Evolutionary conservation across 2,888 invertebrate species (phyloP).

Genomic region (Hyalella azteca): DNA sequence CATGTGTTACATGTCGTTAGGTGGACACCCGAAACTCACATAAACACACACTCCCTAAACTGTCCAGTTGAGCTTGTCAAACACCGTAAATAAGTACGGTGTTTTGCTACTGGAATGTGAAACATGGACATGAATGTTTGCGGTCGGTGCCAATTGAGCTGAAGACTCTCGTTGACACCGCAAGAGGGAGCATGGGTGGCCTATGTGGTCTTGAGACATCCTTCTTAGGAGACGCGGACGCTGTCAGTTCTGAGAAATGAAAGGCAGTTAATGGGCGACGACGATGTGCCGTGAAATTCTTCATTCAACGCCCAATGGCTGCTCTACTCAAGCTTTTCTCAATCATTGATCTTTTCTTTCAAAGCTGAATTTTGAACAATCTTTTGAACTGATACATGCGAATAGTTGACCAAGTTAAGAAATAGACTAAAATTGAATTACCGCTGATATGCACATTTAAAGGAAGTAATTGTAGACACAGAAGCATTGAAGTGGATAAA

Average conservation of each 20-base stretch:
- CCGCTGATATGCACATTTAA: no score
- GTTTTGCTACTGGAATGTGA: conserved; percentile 20
- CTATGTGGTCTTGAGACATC: not conserved
- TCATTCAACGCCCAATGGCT: not conserved
- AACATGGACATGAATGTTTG: conserved; percentile 13
- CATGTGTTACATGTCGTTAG: not conserved
- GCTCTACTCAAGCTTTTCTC: no score
- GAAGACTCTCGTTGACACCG: not conserved
- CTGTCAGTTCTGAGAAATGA: not conserved
- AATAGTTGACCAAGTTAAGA: no score
- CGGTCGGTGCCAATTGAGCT: not conserved
- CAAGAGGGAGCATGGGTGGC: conserved; percentile 13
- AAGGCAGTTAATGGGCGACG: not conserved
- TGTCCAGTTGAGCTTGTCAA: not conserved
- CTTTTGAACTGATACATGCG: no score
- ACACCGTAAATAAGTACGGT: conserved; percentile 1
- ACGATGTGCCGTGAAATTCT: not conserved
- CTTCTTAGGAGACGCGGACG: not conserved
- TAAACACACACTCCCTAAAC: conserved; percentile 1
- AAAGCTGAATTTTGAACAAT: no score
- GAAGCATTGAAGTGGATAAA: no score
- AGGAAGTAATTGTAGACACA: no score
- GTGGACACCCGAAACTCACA: not conserved
- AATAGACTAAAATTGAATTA: no score
- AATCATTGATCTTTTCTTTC: no score